Evolutionary conservation across 1,140 invertebrate genomes (phyloP), one percentile per base, ranked within the genome.

Genomic region (Planococcus citri): DNA sequence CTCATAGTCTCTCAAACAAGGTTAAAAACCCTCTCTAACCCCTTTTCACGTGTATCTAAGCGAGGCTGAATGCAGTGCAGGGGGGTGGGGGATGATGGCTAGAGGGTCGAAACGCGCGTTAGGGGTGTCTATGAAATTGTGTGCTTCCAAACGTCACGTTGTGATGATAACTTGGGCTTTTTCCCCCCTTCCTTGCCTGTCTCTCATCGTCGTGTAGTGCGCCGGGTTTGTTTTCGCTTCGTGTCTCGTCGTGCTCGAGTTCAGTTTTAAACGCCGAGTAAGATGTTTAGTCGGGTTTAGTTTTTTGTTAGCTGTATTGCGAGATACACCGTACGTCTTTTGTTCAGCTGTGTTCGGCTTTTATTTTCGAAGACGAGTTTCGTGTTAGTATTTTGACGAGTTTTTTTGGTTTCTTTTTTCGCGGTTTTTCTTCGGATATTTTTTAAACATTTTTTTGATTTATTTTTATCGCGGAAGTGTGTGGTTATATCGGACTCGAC

Each of bases 201-300:
- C 12, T 17, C 41, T 4, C 41, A 3, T 51, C n/a, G 10, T 17
- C 41, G 6, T 51, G n/a, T n/a, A n/a, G n/a, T n/a, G n/a, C 41
- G n/a, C 41, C 41, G 12, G 10, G n/a, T n/a, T n/a, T 51, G n/a
- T 51, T 51, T 51, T 14, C 12, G 41, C 41, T 51, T 6, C 41
- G 41, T 51, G 41, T 51, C 41, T 51, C 41, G 41, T 51, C 41
- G 41, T 51, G 41, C 41, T 51, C 41, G 41, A 51, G 12, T 51
- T 51, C 41, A n/a, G 41, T 51, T 17, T 51, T 51, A 51, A 51
- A 51, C 41, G 41, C 41, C 41, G 41, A 51, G 17, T 51, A 51
- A 51, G 41, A 51, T 51, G 41, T 51, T 51, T n/a, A 51, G 41
- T 51, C 41, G 41, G 41, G 41, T 51, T 51, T 20, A n/a, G 41